Base-by-base conservation (phyloP, 1,140 invertebrate genomes). In the Sminthurides bifidus region DNA sequence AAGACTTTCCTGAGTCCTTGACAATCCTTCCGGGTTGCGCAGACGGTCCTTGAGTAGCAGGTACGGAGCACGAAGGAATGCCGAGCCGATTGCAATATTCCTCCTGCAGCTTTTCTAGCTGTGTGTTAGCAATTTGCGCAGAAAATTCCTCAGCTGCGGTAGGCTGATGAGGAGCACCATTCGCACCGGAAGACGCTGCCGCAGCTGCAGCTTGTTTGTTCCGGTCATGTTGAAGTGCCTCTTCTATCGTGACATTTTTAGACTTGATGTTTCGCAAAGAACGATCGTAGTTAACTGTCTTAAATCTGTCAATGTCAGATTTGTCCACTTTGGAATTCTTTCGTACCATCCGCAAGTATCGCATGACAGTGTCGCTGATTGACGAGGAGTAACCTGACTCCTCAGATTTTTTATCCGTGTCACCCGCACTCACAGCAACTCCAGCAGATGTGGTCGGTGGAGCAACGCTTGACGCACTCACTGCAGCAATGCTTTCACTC, bases 231-330 rank as follows among this genome's bases (percentile, higher is more conserved):
- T 64, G 60, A 2, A 65, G 24, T 0, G 63, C 63, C 33, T 63
- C 64, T 35, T 67, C 66, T 12, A 68, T 44, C 3, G 60, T 55
- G 1, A 70, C 65, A 54, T 80, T 79, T 61, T 85, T 85, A 0
- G 84, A 79, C 65, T 85, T 87, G 23, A 90, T 89, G 56, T 88
- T 85, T 1, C 85, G 69, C 30, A 90, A 73, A 65, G 86, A 88
- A 31, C 83, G 76, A 65, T 91, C 87, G 65, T 91, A 91, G 65
- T 91, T 91, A 1, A 91, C 85, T 0, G 85, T 77, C 66, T 88
- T 88, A 64, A 90, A 91, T 17, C 82, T 76, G 66, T 87, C 85
- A 2, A 76, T 77, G 67, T 85, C 84, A 48, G 87, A 84, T 56
- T 69, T 68, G 60, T 87, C 84, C 0, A 84, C 79, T 54, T 70